A percentile compares a stretch with the other conserved stretches of the same genome.
Conservation (phyloP, 2,797 vertebrate species). For the Leuciscus waleckii region DNA sequence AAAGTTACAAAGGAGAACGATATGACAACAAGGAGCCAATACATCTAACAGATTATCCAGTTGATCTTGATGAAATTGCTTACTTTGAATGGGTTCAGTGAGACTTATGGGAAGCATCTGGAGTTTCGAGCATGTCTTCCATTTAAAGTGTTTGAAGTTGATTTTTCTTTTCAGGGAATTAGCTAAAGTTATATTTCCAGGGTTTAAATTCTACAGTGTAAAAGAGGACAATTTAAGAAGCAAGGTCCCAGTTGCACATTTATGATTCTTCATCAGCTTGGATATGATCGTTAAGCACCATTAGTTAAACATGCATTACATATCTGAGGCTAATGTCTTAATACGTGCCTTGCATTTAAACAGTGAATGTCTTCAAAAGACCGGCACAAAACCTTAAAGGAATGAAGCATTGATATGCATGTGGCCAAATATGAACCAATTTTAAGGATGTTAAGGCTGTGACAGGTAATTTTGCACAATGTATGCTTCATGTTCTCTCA, state of each 20-base stretch:
- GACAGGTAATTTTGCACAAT: slow-evolving; percentile 17
- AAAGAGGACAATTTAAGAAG: slow-evolving; percentile 5
- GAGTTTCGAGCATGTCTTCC: slow-evolving; percentile 2
- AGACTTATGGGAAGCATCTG: background rate
- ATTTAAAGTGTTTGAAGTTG: background rate
- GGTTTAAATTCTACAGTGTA: slow-evolving; percentile 28
- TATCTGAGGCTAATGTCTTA: slow-evolving; percentile 17
- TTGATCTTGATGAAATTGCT: slow-evolving; percentile 91
- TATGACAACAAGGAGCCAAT: slow-evolving; percentile 88
- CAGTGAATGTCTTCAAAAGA: slow-evolving; percentile 30
- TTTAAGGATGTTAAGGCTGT: background rate
- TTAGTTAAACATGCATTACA: slow-evolving; percentile 28
- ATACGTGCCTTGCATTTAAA: slow-evolving; percentile 54
- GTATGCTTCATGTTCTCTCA: slow-evolving; percentile 1
- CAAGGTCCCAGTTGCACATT: slow-evolving; percentile 1
- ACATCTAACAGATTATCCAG: slow-evolving; percentile 90
- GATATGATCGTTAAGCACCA: slow-evolving; percentile 2
- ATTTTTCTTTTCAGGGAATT: slow-evolving; percentile 30
- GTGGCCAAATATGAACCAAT: background rate
- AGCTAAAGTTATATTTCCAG: slow-evolving; percentile 20
- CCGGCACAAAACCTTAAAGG: background rate
- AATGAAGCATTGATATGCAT: background rate
- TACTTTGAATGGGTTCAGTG: slow-evolving; percentile 89
- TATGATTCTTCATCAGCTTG: slow-evolving; percentile 12
- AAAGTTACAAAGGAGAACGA: slow-evolving; percentile 92